Base-by-base conservation (phyloP, 2,888 invertebrate genomes). In the Pterostichus madidus region DNA sequence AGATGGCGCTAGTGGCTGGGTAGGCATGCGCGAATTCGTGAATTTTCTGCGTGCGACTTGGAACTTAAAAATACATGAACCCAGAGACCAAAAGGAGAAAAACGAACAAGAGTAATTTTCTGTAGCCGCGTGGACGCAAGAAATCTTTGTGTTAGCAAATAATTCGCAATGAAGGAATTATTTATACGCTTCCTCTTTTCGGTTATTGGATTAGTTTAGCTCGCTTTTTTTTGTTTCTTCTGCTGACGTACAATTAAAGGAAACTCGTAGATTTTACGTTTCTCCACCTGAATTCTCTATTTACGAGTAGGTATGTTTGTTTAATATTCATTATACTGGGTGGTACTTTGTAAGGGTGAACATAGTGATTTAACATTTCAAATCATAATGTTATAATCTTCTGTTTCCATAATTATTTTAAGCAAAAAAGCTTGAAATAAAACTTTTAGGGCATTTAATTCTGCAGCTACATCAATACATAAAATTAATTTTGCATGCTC, bases 51-150 rank as follows among this genome's bases (percentile, higher is more conserved):
- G 76, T 79, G 79, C 32, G 15, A 68, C 49, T 49, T 46, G 17
- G 13, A 46, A 68, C 81, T 81, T 75, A 81, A 81, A 81, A 81
- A 73, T 81, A 61, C 81, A 81, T 56, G 75, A 81, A 68, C 13
- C 31, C 32, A 15, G 56, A 73, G 73, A 80, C 52, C 71, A 79
- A 64, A 77, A 49, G 39, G 44, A 44, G 53, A 73, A 73, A 73
- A 35, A 81, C 35, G 73, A 81, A 59, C 73, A 81, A 31, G 73
- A 75, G 49, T 59, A 81, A 81, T 61, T 75, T 56, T 71, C 31
- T 71, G 17, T 53, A 24, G 39, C 35, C 44, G 53, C 24, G 13
- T 80, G 71, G 71, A 39, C 64, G 35, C 39, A 68, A 68, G 68
- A 80, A 71, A 80, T 80, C 68, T 52, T 81, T 49, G 73, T 81